A percentile compares a stretch with the other conserved stretches of the same genome.
Evolutionary conservation across 2,888 invertebrate species (phyloP).

Genomic region (Rapana venosa): DNA sequence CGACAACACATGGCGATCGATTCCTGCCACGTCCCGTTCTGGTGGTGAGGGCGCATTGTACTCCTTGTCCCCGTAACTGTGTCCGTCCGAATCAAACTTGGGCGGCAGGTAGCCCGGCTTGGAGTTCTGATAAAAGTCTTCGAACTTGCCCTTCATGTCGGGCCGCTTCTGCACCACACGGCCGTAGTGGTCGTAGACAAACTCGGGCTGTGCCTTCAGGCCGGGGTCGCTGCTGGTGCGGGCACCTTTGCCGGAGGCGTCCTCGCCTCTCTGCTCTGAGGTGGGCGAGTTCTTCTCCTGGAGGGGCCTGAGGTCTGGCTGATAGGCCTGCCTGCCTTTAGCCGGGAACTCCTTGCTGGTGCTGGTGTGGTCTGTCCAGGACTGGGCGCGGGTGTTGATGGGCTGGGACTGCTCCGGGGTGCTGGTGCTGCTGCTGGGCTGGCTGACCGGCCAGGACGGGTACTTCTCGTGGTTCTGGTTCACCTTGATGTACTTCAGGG

Average conservation of each 20-base stretch:
- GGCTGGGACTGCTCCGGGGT: constrained; percentile 55
- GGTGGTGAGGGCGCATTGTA: constrained; percentile 86
- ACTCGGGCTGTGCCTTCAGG: constrained; percentile 59
- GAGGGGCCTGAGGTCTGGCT: constrained; percentile 76
- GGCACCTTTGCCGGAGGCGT: constrained; percentile 55
- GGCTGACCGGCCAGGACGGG: constrained; percentile 86
- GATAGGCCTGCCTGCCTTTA: constrained; percentile 52
- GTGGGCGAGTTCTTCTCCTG: constrained; percentile 81
- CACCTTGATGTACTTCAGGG: constrained; percentile 83
- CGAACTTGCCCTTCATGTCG: constrained; percentile 55
- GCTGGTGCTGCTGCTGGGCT: constrained; percentile 76
- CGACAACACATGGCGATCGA: constrained; percentile 58
- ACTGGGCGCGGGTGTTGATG: constrained; percentile 84
- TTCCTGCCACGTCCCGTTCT: constrained; percentile 81
- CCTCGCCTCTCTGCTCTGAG: constrained; percentile 60
- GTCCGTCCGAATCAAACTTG: constrained; percentile 83
- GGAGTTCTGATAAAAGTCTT: constrained; percentile 66
- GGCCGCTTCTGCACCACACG: constrained; percentile 52
- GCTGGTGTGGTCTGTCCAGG: constrained; percentile 86
- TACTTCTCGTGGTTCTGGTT: constrained; percentile 87
- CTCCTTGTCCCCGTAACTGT: constrained; percentile 82
- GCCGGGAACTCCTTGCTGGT: constrained; percentile 85
- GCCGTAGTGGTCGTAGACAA: constrained; percentile 54
- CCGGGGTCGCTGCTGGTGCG: constrained; percentile 71
- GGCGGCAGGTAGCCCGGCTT: constrained; percentile 73